phyloP scores from a whole-genome alignment of 2,797 vertebrate genomes.

The Hypotaenidia philippensis region DNA sequence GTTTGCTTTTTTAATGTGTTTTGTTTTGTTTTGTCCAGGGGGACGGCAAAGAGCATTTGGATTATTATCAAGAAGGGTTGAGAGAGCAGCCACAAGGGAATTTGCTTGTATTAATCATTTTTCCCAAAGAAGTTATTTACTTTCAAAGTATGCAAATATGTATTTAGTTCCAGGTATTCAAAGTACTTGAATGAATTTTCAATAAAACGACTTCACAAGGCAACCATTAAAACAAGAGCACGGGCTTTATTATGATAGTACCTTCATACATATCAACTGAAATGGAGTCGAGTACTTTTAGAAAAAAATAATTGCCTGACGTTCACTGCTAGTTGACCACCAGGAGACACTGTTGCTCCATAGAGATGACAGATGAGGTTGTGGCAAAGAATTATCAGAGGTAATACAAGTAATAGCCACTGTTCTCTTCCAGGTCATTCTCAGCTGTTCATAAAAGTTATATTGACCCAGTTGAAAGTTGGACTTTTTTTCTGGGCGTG shows the following conservation, averaged over 20 bases:
- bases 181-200: background rate
- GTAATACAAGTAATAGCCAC: background rate
- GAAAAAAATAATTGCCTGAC: background rate
- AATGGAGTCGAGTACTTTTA: background rate
- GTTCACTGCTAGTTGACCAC: background rate
- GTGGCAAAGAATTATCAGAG: background rate
- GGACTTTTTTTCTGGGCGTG: background rate
- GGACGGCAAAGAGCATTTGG: background rate
- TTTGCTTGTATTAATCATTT: background rate
- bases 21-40: fast-evolving
- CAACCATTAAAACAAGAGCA: background rate
- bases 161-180: background rate
- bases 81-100: background rate
- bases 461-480: background rate
- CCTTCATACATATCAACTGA: background rate
- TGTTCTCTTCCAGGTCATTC: background rate
- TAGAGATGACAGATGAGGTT: background rate
- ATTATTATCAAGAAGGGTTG: background rate
- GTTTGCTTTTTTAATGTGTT: background rate
- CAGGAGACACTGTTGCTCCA: constrained; percentile 44
- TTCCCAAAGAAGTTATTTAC: background rate
- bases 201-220: background rate
- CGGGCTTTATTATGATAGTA: background rate
- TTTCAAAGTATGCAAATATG: background rate
- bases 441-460: background rate